Evolutionary conservation across 2,113 vertebrate species (phyloP).

Genomic region (Muscicapa adusta): DNA sequence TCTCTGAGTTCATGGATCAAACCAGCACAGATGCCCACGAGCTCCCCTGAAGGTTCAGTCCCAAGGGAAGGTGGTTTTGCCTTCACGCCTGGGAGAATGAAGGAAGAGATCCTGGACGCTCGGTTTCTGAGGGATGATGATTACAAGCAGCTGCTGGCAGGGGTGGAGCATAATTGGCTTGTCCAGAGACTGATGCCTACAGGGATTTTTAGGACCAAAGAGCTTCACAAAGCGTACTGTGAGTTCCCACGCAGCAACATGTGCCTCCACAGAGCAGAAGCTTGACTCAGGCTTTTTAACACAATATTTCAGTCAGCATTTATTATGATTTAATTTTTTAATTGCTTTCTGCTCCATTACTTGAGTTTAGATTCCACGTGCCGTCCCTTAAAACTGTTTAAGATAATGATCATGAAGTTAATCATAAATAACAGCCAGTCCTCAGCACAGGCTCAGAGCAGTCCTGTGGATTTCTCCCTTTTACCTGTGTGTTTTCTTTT

Average conservation of each 20-base stretch:
- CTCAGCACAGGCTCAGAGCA: neutral
- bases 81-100: neutral
- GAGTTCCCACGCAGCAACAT: conserved; percentile 45
- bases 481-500: neutral
- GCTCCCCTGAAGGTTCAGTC: conserved; percentile 27
- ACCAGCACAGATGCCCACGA: neutral
- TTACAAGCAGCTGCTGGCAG: conserved; percentile 80
- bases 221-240: conserved; percentile 74
- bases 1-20: neutral
- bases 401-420: neutral
- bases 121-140: conserved; percentile 76
- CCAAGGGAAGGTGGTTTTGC: conserved; percentile 26
- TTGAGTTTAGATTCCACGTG: neutral
- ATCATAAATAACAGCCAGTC: neutral
- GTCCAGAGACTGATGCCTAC: conserved; percentile 74
- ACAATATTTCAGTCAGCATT: neutral
- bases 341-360: neutral
- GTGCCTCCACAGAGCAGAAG: neutral
- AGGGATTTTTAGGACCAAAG: conserved; percentile 72
- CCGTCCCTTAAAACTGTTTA: neutral
- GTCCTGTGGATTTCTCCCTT: neutral
- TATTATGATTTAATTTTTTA: neutral
- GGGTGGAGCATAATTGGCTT: conserved; percentile 83
- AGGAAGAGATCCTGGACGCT: conserved; percentile 36
- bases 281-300: neutral